phyloP scores from a whole-genome alignment of 1,140 invertebrate species.

The Zeugodacus cucurbitae region DNA sequence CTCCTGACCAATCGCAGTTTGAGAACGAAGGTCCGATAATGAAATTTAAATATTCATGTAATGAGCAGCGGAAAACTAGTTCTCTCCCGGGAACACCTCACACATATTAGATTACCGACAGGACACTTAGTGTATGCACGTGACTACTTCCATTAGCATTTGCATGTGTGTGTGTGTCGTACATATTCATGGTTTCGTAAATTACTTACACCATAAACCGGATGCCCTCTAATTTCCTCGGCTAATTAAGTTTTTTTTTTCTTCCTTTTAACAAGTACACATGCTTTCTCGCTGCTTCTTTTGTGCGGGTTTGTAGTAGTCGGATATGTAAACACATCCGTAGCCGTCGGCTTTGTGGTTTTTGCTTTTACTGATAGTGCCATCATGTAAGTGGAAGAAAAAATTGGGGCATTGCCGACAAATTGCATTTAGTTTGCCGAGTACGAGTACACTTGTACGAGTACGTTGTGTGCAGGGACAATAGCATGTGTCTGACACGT shows the following conservation, averaged over 20 bases:
- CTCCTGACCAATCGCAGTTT: too few relatives aligned
- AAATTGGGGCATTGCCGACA: conserved; percentile 15
- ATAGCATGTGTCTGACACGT: not conserved
- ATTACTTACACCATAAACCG: not conserved
- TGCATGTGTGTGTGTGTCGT: too few relatives aligned
- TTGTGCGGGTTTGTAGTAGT: not conserved
- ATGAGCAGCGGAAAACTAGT: too few relatives aligned
- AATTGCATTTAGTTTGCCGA: conserved; percentile 4
- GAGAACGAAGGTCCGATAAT: too few relatives aligned
- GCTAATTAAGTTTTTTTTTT: conserved; percentile 20
- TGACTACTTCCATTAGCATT: too few relatives aligned
- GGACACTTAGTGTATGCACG: too few relatives aligned
- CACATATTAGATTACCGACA: too few relatives aligned
- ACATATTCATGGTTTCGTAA: not conserved
- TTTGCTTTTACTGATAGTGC: conserved; percentile 4
- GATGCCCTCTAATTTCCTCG: not conserved
- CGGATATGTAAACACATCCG: too few relatives aligned
- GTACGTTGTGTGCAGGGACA: not conserved
- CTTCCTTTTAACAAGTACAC: not conserved
- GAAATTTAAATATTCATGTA: too few relatives aligned
- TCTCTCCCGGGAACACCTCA: too few relatives aligned
- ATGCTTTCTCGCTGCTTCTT: not conserved
- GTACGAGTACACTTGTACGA: not conserved
- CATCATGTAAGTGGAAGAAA: not conserved
- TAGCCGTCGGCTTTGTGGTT: not conserved